Evolutionary conservation across 2,888 invertebrate species (phyloP).

Genomic region (Drosophila formosana): DNA sequence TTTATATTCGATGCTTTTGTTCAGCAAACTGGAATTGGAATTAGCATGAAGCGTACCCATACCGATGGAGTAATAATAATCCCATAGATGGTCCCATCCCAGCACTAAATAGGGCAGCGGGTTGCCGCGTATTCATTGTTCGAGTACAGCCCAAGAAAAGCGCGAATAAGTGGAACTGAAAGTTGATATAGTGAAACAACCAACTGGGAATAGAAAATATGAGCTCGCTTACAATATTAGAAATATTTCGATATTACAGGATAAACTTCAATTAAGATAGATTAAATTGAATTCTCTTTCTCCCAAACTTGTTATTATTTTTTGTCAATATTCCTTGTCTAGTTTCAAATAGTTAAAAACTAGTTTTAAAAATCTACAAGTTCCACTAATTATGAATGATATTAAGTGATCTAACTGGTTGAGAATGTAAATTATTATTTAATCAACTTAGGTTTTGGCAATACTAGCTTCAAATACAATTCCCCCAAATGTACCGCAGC

Average conservation of each 20-base stretch:
- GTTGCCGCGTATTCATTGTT: slow-evolving; percentile 45
- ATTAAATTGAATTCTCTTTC: no score
- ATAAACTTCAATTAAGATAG: neutral
- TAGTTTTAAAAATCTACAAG: neutral
- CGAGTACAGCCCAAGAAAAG: slow-evolving; percentile 26
- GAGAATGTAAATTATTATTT: neutral
- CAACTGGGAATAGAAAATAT: neutral
- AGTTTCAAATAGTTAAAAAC: neutral
- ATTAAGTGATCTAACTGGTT: neutral
- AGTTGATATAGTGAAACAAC: neutral
- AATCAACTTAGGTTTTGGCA: neutral
- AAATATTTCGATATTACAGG: neutral
- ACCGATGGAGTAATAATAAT: slow-evolving; percentile 44
- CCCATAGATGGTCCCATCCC: slow-evolving; percentile 42
- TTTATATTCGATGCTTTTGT: slow-evolving; percentile 69
- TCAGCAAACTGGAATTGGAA: slow-evolving; percentile 70
- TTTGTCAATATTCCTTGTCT: neutral
- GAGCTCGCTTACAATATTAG: neutral
- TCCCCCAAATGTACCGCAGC: slow-evolving; percentile 6
- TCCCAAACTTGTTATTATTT: neutral
- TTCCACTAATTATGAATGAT: neutral
- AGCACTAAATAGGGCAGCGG: slow-evolving; percentile 53
- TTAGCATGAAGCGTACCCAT: slow-evolving; percentile 55
- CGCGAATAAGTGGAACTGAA: slow-evolving; percentile 21
- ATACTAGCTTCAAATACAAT: neutral